Base-by-base conservation (phyloP, 2,113 vertebrate species). In the Oncorhynchus mykiss region DNA sequence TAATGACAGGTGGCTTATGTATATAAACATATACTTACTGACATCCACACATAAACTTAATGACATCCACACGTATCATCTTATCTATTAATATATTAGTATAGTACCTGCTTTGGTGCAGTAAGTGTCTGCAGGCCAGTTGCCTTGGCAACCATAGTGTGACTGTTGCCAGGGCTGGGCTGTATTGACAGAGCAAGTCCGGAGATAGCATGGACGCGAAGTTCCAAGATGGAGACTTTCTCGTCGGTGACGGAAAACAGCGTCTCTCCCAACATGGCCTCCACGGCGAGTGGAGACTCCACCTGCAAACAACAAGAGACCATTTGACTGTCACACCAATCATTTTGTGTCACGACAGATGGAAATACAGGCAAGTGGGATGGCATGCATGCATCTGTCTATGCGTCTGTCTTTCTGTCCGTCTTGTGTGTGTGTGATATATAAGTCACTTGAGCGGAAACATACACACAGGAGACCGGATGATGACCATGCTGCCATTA, bases 141-240 rank as follows among this genome's bases (percentile, higher is more conserved):
- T 0, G 97, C 95, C 88, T 95, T 97, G 84, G 97, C 97, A 0
- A 99, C 91, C 92, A 99, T 96, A 82, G 96, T 99, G 89, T 99
- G 97, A 87, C 97, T 99, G 85, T 96, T 99, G 16, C 96, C 96
- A 0, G 97, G 96, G 82, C 97, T 99, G 79, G 97, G 96, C 77
- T 96, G 93, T 34, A 99, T 94, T 4, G 94, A 94, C 81, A 99
- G 93, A 2, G 93, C 91, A 45, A 99, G 93, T 82, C 96, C 96
- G 34, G 98, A 95, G 57, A 99, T 88, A 68, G 96, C 93, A 75
- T 99, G 96, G 51, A 96, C 95, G 13, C 95, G 95, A 84, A 99
- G 88, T 84, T 98, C 96, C 0, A 91, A 94, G 91, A 99, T 96
- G 91, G 95, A 97, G 77, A 98, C 97, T 84, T 99, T 99, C 78